These are phyloP conservation scores for Coptotermes formosanus DNA, from an alignment of 1,140 invertebrate species.

Conservation along the genomic window DNA sequence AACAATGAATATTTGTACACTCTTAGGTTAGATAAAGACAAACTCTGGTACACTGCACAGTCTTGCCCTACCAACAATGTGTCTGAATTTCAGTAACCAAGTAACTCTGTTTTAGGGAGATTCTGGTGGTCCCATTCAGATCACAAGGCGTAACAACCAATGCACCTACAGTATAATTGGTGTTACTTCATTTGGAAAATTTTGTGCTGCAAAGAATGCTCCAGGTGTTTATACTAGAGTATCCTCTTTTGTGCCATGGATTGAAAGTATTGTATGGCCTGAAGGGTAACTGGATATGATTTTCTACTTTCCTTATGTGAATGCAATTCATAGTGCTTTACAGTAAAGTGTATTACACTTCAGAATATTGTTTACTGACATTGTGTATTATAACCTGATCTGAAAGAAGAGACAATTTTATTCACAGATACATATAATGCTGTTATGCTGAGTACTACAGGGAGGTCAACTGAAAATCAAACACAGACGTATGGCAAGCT, in stretches of 20 bases:
- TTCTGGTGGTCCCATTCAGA: conserved; percentile 60
- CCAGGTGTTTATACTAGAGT: conserved; percentile 54
- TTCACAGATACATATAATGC: too few species aligned
- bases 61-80: too few species aligned
- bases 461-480: too few species aligned
- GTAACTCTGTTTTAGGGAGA: conserved; percentile 54
- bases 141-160: conserved; percentile 50
- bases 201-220: conserved; percentile 46
- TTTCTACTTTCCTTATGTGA: not conserved
- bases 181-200: conserved; percentile 57
- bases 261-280: conserved; percentile 48
- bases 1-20: too few species aligned
- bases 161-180: conserved; percentile 58
- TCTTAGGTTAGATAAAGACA: too few species aligned
- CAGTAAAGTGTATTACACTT: not conserved
- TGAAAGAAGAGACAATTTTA: too few species aligned
- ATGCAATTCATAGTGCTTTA: not conserved
- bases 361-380: not conserved
- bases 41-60: too few species aligned
- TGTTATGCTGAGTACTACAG: too few species aligned
- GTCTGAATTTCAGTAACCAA: too few species aligned
- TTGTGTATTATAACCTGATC: too few species aligned
- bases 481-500: too few species aligned
- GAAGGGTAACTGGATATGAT: not conserved
- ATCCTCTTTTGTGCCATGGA: conserved; percentile 51